Evolutionary conservation across 2,888 invertebrate genomes (phyloP).

Genomic region (Poecilobothrus nobilitatus): DNA sequence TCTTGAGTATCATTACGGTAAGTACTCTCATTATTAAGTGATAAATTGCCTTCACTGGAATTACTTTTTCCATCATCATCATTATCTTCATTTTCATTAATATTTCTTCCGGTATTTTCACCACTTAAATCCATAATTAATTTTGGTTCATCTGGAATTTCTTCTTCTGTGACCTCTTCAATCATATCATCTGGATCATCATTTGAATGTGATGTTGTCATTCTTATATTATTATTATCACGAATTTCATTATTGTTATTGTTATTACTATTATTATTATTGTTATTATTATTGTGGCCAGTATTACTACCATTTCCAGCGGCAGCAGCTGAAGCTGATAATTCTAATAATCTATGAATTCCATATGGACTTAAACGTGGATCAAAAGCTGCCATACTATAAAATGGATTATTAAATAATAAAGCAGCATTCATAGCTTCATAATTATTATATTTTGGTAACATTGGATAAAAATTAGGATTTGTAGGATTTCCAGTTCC

Average conservation of each 20-base stretch:
- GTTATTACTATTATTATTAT: constrained; percentile 19
- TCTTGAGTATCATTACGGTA: constrained; percentile 43
- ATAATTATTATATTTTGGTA: constrained; percentile 57
- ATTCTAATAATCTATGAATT: constrained; percentile 40
- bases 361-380: constrained; percentile 41
- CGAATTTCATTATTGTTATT: constrained; percentile 17
- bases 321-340: constrained; percentile 25
- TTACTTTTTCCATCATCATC: constrained; percentile 47
- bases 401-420: constrained; percentile 42
- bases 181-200: constrained; percentile 52
- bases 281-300: constrained; percentile 17
- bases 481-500: constrained; percentile 30
- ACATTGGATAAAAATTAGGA: constrained; percentile 58
- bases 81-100: constrained; percentile 44
- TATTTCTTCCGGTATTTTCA: constrained; percentile 45
- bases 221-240: constrained; percentile 8
- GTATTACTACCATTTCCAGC: constrained; percentile 19
- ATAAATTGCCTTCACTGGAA: constrained; percentile 12
- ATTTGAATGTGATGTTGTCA: neutral
- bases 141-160: constrained; percentile 50
- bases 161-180: constrained; percentile 55
- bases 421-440: constrained; percentile 55
- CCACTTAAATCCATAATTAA: constrained; percentile 61
- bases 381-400: constrained; percentile 38
- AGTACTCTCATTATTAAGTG: constrained; percentile 20